These are phyloP conservation scores for Crepidodera aurea DNA, from an alignment of 2,888 invertebrate genomes.

Conservation along the genomic window DNA sequence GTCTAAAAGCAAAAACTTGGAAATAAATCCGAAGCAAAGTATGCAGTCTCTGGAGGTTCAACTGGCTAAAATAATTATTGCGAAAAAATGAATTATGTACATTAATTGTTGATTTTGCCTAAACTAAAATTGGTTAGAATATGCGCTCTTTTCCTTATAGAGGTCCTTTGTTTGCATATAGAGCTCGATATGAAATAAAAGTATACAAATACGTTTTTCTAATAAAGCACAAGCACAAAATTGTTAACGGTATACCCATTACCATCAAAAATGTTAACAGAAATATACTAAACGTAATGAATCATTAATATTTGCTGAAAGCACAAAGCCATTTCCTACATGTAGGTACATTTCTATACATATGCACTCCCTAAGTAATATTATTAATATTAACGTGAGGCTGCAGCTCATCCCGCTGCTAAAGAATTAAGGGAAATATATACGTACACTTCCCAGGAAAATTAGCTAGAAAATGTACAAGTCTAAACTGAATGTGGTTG, in stretches of 20 bases:
- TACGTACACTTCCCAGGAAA: slow-evolving; percentile 4
- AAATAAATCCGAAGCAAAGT: neutral
- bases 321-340: slow-evolving; percentile 15
- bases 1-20: neutral
- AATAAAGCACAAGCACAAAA: too few relatives aligned
- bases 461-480: slow-evolving; percentile 9
- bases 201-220: too few relatives aligned
- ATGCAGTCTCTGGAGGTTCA: neutral
- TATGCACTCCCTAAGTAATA: slow-evolving; percentile 11
- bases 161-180: too few relatives aligned
- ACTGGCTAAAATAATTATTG: neutral
- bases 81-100: neutral
- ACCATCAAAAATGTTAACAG: neutral
- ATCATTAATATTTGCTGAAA: slow-evolving; percentile 11
- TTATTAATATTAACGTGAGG: slow-evolving; percentile 14
- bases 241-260: neutral
- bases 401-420: neutral
- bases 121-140: too few relatives aligned
- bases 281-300: neutral
- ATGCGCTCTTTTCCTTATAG: too few relatives aligned
- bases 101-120: too few relatives aligned
- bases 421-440: neutral
- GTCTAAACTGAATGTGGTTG: neutral
- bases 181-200: too few relatives aligned
- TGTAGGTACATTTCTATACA: slow-evolving; percentile 10